phyloP scores from a whole-genome alignment of 2,888 invertebrate genomes.

The Eupithecia dodoneata region DNA sequence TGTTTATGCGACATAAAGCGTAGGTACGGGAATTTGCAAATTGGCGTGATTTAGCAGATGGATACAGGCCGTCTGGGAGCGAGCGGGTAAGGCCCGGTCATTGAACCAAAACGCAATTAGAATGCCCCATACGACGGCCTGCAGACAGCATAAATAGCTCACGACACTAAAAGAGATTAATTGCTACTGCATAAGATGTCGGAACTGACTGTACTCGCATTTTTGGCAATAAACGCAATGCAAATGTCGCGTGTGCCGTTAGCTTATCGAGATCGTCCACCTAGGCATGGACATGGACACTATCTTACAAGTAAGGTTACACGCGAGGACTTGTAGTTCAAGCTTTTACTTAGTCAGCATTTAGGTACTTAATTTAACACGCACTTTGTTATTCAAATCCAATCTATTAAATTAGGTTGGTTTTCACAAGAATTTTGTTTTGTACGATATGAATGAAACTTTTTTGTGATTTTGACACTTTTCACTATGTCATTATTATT shows the following conservation, averaged over 20 bases:
- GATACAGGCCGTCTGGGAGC: slow-evolving; percentile 64
- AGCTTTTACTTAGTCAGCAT: not conserved
- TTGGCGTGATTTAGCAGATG: slow-evolving; percentile 63
- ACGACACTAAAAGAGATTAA: slow-evolving; percentile 72
- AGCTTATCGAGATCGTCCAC: slow-evolving; percentile 42
- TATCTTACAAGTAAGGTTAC: slow-evolving; percentile 32
- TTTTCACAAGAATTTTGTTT: slow-evolving; percentile 1
- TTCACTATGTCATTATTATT: not conserved
- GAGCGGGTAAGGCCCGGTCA: slow-evolving; percentile 62
- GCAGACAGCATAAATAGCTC: slow-evolving; percentile 78
- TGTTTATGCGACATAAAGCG: not conserved
- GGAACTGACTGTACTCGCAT: slow-evolving; percentile 47
- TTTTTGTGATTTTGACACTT: not conserved
- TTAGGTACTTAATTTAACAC: not conserved
- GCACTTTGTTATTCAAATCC: not conserved
- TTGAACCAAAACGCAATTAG: slow-evolving; percentile 81
- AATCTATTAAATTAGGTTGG: not conserved
- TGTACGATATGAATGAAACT: not conserved
- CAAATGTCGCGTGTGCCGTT: slow-evolving; percentile 45
- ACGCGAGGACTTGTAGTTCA: slow-evolving; percentile 21
- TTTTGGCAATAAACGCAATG: slow-evolving; percentile 52
- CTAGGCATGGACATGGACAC: slow-evolving; percentile 36
- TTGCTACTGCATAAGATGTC: slow-evolving; percentile 62
- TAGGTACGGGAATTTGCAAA: slow-evolving; percentile 59
- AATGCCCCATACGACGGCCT: slow-evolving; percentile 79